These are phyloP conservation scores for Odontamblyopus lacepedii DNA, from an alignment of 2,797 vertebrate genomes.

Conservation along the genomic window DNA sequence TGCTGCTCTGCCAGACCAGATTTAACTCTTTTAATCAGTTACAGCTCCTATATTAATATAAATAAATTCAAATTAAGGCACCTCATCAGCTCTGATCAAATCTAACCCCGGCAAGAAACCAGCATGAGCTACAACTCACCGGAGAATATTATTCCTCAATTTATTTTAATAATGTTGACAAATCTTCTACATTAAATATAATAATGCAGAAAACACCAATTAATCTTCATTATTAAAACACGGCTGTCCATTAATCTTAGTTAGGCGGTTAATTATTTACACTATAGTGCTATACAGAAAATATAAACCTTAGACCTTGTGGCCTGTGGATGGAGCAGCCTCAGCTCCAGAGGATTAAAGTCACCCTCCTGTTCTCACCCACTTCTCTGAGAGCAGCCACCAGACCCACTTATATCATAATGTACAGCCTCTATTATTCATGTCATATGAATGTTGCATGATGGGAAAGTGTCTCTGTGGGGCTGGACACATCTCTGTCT, in stretches of 20 bases:
- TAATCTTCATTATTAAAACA: not conserved
- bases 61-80: constrained; percentile 6
- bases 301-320: no score
- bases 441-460: not conserved
- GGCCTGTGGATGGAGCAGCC: not conserved
- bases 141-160: constrained; percentile 24
- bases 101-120: not conserved
- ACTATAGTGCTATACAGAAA: not conserved
- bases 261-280: not conserved
- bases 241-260: not conserved
- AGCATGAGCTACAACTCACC: not conserved
- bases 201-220: not conserved
- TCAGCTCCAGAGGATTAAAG: not conserved
- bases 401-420: not conserved
- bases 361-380: not conserved
- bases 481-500: not conserved
- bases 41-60: not conserved
- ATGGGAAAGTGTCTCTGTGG: not conserved
- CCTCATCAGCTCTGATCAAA: not conserved
- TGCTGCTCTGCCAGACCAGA: constrained; percentile 22
- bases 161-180: constrained; percentile 2
- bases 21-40: constrained; percentile 32
- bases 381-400: not conserved
- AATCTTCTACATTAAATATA: not conserved
- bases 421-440: constrained; percentile 4